Percentiles rank a stretch among this genome's conserved stretches.
These are phyloP conservation scores for Vanessa tameamea DNA, from an alignment of 1,140 invertebrate genomes.

Conservation along the genomic window DNA sequence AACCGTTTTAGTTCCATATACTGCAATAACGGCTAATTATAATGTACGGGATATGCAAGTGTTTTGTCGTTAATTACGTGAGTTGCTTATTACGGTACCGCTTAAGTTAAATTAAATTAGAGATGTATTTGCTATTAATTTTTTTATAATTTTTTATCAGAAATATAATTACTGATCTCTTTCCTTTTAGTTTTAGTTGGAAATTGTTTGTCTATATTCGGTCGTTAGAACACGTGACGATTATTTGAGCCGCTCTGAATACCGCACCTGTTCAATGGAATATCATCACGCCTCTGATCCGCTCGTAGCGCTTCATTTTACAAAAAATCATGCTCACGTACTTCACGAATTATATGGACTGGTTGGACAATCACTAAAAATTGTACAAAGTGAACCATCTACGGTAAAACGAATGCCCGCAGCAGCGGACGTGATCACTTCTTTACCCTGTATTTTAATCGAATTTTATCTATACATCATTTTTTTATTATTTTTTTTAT, in stretches of 20 bases:
- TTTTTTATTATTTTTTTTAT: too few species aligned
- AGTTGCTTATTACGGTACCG: constrained; percentile 6
- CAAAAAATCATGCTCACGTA: constrained; percentile 74
- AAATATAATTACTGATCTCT: constrained; percentile 6
- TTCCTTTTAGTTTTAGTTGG: constrained; percentile 26
- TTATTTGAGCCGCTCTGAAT: constrained; percentile 52
- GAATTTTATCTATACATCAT: constrained; percentile 25
- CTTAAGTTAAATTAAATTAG: not conserved
- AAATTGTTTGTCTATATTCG: constrained; percentile 26
- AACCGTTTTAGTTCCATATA: not conserved
- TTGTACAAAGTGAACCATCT: constrained; percentile 65
- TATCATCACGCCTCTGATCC: constrained; percentile 61
- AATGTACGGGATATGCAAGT: not conserved
- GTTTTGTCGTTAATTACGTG: constrained; percentile 2
- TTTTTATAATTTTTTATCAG: not conserved
- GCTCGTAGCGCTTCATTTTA: constrained; percentile 54
- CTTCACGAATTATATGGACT: constrained; percentile 72
- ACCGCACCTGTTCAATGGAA: constrained; percentile 68
- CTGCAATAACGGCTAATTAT: constrained; percentile 6
- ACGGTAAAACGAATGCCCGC: constrained; percentile 63
- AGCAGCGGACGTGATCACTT: constrained; percentile 62
- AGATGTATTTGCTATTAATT: not conserved
- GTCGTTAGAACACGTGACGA: constrained; percentile 50
- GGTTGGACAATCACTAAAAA: constrained; percentile 58
- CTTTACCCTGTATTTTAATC: constrained; percentile 44